Evolutionary conservation across 2,797 vertebrate species (phyloP), one percentile per base, ranked within the genome.

Genomic region (Typhlichthys eigenmanni): DNA sequence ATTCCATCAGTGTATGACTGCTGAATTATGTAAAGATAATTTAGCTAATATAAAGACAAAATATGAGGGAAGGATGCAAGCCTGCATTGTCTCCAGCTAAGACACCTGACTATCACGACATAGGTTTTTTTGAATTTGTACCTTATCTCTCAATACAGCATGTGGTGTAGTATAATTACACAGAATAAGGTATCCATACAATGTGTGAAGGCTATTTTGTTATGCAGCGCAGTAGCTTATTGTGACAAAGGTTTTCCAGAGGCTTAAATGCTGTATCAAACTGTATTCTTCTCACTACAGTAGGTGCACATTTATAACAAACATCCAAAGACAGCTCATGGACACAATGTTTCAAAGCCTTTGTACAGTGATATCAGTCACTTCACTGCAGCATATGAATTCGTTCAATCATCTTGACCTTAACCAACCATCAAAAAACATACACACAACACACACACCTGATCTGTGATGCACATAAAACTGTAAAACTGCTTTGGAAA

Each of bases 181-280:
- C 49, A n/a, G 47, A 4, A 48, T 48, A 2, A 48, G 47, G 47
- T 74, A 71, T 32, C 57, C 46, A 58, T 11, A 58, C 46, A 24
- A 19, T 19, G 16, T 58, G 1, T 5, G 50, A 47, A 13, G 57
- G 14, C 53, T 58, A 29, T 63, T 76, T 72, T 76, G 60, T 70
- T 59, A 64, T 54, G 58, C 47, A 52, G 34, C 7, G 34, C 34
- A 16, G 46, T 5, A 68, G 48, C 48, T 59, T 34, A 11, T 59
- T 55, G 65, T 62, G 16, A 80, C 62, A 66, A 48, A 68, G 8
- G 69, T 65, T 64, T 72, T 51, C 0, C 32, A 54, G 24, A 14
- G 5, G 34, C 58, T 16, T 60, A 61, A 49, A 63, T 60, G 58
- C 60, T 45, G 46, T 48, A 64, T 60, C 55, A 43, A 57, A 38